Base-by-base conservation (phyloP, 2,888 invertebrate species). In the Graphium colonna region DNA sequence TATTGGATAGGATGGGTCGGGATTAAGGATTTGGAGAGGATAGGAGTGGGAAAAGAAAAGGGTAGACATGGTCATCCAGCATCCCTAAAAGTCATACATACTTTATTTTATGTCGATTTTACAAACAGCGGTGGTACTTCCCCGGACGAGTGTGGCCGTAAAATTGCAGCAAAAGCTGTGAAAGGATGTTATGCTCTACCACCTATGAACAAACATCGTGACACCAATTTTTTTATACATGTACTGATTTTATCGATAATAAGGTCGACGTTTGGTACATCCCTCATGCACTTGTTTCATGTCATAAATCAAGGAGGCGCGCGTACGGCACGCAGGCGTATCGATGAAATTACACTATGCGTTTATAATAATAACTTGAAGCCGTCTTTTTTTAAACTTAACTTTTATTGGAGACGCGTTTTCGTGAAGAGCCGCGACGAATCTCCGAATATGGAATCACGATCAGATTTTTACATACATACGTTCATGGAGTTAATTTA, bases 261-360 rank as follows among this genome's bases (percentile, higher is more conserved):
- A 21, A 3, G 3, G 21, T 21, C n/a, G 5, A 21, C 2, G 21
- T 21, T 13, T 1, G 18, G 18, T 12, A 33, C 45, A 21, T 10
- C 59, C 33, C 60, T 59, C 60, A 2, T 57, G 58, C 71, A 70
- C 82, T 85, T 84, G 85, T 65, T 77, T 65, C 70, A 56, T 61
- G 63, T 68, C 73, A 82, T 86, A 82, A 83, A 83, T 84, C 83
- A 86, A 73, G 62, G 69, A 61, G 67, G 73, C 72, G 73, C 68
- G 71, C 67, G 64, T 56, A 56, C 55, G 58, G 51, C 62, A 58
- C 57, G 67, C 65, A 68, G 62, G 65, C 53, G 51, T 67, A 71
- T 79, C 71, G 78, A 79, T 73, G 71, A 76, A 75, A 74, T 73
- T 74, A 75, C 70, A 62, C 60, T 71, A 70, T 71, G 70, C 67